Conservation (phyloP, 2,113 vertebrate genomes). For the Ginglymostoma cirratum region DNA sequence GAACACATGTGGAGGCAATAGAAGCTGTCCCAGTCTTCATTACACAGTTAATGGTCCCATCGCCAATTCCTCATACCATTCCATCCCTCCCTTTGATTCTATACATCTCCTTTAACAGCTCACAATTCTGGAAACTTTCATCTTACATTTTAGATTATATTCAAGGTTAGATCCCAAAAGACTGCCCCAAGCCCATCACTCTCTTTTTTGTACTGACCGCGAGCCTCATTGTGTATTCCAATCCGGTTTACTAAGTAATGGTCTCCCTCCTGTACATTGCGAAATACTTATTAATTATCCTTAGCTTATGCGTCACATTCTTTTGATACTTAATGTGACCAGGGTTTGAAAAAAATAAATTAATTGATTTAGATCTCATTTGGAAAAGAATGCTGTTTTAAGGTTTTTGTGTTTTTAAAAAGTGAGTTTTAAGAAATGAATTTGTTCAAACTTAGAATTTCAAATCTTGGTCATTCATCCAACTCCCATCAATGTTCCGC, state of each 20-base stretch:
- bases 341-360: neutral
- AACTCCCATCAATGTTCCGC: neutral
- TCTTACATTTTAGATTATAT: neutral
- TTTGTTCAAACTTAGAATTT: neutral
- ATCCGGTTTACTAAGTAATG: neutral
- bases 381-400: neutral
- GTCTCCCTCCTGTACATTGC: neutral
- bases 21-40: neutral
- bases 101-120: neutral
- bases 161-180: neutral
- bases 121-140: neutral
- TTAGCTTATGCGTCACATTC: neutral
- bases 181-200: neutral
- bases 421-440: conserved; percentile 3
- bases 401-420: neutral
- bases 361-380: neutral
- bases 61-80: neutral
- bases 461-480: neutral
- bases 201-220: neutral
- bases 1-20: neutral
- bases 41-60: neutral
- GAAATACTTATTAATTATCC: neutral
- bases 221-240: neutral
- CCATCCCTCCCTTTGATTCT: neutral
- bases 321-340: neutral